Evolutionary conservation across 1,140 invertebrate species (phyloP).

Genomic region (Cecropterus lyciades): DNA sequence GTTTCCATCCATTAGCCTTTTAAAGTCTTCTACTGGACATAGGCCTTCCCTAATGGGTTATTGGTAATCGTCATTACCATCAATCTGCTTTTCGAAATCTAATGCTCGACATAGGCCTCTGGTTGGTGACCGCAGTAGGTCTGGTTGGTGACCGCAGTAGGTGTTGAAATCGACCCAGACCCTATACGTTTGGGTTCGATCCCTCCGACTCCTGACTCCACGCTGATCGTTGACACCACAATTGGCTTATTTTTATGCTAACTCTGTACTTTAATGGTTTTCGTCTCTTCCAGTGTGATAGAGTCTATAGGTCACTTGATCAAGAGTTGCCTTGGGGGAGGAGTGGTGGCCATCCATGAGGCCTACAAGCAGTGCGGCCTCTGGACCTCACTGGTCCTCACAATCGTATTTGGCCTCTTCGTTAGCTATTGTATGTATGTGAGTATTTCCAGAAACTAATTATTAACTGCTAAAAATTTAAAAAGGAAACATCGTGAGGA

Average conservation of each 20-base stretch:
- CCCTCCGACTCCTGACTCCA: background rate
- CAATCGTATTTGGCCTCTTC: slow-evolving; percentile 45
- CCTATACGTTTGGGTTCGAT: slow-evolving; percentile 8
- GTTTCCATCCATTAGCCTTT: too few relatives aligned
- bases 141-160: too few relatives aligned
- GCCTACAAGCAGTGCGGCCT: slow-evolving; percentile 56
- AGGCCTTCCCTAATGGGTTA: too few relatives aligned
- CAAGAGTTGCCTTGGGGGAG: slow-evolving; percentile 57
- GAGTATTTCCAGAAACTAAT: slow-evolving; percentile 40
- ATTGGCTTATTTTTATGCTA: background rate
- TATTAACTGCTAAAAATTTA: too few relatives aligned
- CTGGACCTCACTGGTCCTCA: slow-evolving; percentile 48
- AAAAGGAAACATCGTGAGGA: too few relatives aligned
- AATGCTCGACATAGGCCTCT: too few relatives aligned
- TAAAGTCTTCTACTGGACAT: too few relatives aligned
- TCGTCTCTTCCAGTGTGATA: slow-evolving; percentile 43
- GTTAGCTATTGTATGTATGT: slow-evolving; percentile 56
- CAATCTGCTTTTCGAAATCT: too few relatives aligned
- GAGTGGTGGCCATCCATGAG: slow-evolving; percentile 54
- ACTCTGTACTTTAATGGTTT: background rate
- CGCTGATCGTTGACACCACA: background rate
- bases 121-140: too few relatives aligned
- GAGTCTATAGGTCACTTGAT: slow-evolving; percentile 55
- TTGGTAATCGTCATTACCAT: too few relatives aligned
- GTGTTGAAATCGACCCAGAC: too few relatives aligned